Conservation (phyloP, 2,113 vertebrate genomes). For the Rostratula benghalensis region DNA sequence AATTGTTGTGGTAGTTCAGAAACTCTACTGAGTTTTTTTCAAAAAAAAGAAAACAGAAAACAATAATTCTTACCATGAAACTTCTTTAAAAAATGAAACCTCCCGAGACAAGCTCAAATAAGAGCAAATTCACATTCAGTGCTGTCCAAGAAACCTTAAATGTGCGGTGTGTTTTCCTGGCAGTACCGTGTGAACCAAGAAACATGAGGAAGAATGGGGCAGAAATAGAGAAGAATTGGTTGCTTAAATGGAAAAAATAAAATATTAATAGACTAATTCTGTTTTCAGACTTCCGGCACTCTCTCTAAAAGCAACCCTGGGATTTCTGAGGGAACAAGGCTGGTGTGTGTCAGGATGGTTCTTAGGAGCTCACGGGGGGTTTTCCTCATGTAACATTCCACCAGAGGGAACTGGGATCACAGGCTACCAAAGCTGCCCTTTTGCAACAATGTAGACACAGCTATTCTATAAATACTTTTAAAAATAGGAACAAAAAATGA, state of each 20-base stretch:
- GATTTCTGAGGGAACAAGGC: background rate
- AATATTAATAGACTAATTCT: background rate
- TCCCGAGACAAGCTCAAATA: background rate
- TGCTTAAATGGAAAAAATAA: background rate
- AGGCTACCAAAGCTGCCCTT: background rate
- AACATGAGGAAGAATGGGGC: background rate
- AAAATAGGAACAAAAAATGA: background rate
- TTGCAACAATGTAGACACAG: background rate
- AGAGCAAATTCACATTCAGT: background rate
- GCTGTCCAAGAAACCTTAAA: background rate
- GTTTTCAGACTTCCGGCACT: background rate
- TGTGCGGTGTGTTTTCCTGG: background rate
- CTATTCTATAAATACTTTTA: background rate
- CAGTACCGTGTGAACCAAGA: background rate
- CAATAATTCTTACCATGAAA: background rate
- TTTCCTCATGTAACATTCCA: background rate
- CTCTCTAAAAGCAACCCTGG: background rate
- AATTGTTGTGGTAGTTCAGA: background rate
- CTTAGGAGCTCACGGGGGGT: background rate
- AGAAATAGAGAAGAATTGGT: background rate
- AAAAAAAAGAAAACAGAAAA: background rate
- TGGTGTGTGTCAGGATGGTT: rapidly evolving
- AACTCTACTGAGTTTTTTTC: background rate
- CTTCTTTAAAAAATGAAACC: background rate
- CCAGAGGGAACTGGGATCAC: background rate